Evolutionary conservation across 2,113 vertebrate species (phyloP), one percentile per base, ranked within the genome.

Genomic region (Spilogale gracilis): DNA sequence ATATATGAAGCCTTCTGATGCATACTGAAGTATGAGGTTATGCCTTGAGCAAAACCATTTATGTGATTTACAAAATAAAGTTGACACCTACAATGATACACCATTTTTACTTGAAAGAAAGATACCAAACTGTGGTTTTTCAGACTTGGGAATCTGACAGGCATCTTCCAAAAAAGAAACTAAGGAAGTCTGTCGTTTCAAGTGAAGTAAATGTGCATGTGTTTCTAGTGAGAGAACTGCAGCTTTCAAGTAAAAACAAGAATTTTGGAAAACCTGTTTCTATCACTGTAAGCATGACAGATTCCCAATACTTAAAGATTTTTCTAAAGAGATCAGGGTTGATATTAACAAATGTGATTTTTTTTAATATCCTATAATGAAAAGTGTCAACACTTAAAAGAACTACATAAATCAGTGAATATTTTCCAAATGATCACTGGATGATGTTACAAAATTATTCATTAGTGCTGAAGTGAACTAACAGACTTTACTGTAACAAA

Each of bases 161-260:
- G 9, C 3, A 83, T 61, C 83, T 87, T 87, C 38, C 87, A 76
- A 96, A 61, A 60, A 76, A 82, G 0, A 6, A 93, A 91, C 14
- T 45, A 71, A 89, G 45, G 54, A 56, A 81, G 9, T 32, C 25
- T 92, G 30, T 83, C 9, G 71, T 88, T 91, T 96, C 60, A 78
- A 69, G 76, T 83, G 81, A 86, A 93, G 63, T 85, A 85, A 71
- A 43, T 45, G 52, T 79, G 48, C 50, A 27, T 45, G 56, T 94
- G 30, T 86, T 95, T 87, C 65, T 69, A 87, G 30, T 87, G 30
- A 78, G 0, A 94, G 32, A 94, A 74, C 84, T 9, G 84, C 48
- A 89, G 54, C 54, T 96, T 92, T 84, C 10, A 97, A 71, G 10
- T 61, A 89, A 94, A 92, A 83, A 88, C 73, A 4, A 87, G 45